Evolutionary conservation across 2,113 vertebrate genomes (phyloP), one percentile per base, ranked within the genome.

Genomic region (Dasyprocta punctata): DNA sequence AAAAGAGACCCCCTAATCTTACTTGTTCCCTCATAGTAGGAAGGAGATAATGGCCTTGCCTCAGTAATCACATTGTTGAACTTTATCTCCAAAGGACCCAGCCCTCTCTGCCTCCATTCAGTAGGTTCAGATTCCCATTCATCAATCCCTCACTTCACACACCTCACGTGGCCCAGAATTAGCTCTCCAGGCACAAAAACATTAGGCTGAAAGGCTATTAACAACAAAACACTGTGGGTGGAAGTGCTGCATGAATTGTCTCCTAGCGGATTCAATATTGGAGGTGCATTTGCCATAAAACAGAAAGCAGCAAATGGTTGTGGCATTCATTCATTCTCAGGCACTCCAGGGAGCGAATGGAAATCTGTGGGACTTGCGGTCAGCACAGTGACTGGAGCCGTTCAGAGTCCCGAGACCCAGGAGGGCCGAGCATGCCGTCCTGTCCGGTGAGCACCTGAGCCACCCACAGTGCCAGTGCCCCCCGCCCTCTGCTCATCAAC

Each of bases 161-260:
- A 67, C 33, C 71, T 81, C 69, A 47, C 61, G 52, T 65, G 16
- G 95, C 85, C 75, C 93, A 91, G 96, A 90, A 94, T 97, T 96
- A 94, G 92, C 84, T 95, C 92, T 20, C 44, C 84, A 90, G n/a
- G 67, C 89, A 91, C 86, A 94, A 61, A 97, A 81, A 49, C 89
- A 54, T 95, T 93, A 78, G 77, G 38, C 61, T 97, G 49, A 89
- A 95, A 95, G 93, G 61, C 86, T 91, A 54, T 67, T 95, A 96
- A 89, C 54, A 69, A 54, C 4, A 95, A 82, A 95, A 84, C 33
- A 71, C 28, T 84, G 86, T 80, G 65, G 82, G 47, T 89, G 63
- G 94, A 91, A 75, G 80, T 38, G 17, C 73, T 88, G 0, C 69
- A 38, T n/a, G 73, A 89, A 93, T 92, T 47, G 20, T 93, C 49